phyloP scores from a whole-genome alignment of 2,113 vertebrate genomes.

The Addax nasomaculatus region DNA sequence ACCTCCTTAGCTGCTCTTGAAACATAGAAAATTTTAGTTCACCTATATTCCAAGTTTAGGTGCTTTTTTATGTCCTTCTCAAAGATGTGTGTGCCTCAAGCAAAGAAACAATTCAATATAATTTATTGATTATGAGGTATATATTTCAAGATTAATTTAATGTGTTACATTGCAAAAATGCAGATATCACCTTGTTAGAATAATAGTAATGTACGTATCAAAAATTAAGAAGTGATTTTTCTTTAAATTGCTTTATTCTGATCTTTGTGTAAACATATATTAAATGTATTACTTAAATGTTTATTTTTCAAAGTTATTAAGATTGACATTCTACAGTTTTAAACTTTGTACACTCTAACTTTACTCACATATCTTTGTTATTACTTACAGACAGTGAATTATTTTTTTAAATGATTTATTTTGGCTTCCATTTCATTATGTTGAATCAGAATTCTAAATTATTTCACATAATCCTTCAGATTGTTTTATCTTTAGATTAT shows the following conservation, averaged over 20 bases:
- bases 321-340: slow-evolving; percentile 36
- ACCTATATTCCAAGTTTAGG: not conserved
- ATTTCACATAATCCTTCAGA: not conserved
- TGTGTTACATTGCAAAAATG: not conserved
- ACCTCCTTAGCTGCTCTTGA: not conserved
- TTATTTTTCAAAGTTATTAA: slow-evolving; percentile 42
- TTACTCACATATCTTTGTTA: not conserved
- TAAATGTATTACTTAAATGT: slow-evolving; percentile 5
- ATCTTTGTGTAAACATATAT: slow-evolving; percentile 32
- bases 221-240: slow-evolving; percentile 36
- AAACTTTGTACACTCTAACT: not conserved
- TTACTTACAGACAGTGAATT: slow-evolving; percentile 34
- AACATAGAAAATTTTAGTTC: slow-evolving; percentile 25
- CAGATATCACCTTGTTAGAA: not conserved
- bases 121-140: not conserved
- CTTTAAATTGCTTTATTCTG: slow-evolving; percentile 20
- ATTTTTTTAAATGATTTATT: not conserved
- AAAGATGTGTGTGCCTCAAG: not conserved
- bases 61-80: not conserved
- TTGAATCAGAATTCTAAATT: slow-evolving; percentile 9
- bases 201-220: slow-evolving; percentile 14
- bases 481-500: not conserved
- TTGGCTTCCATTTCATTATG: not conserved
- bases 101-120: not conserved
- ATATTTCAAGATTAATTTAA: not conserved